Conservation (phyloP, 2,888 invertebrate genomes). For the Apamea sordens region DNA sequence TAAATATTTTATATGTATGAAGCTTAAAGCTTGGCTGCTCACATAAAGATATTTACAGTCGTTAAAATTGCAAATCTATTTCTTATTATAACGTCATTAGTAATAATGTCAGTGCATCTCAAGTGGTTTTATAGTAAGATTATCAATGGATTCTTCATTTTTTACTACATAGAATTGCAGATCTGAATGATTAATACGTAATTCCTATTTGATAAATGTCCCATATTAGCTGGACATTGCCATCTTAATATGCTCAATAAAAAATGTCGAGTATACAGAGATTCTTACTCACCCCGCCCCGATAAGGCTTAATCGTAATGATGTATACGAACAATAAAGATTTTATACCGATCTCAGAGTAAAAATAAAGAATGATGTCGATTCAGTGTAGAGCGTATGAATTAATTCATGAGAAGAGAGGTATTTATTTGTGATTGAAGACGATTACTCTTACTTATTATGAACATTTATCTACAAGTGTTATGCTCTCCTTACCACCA, state of each 20-base stretch:
- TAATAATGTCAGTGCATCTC: slow-evolving; percentile 34
- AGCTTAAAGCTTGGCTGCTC: slow-evolving; percentile 12
- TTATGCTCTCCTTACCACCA: slow-evolving; percentile 27
- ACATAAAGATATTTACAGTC: slow-evolving; percentile 6
- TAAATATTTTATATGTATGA: not conserved
- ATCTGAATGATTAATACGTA: slow-evolving; percentile 47
- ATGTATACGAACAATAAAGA: slow-evolving; percentile 63
- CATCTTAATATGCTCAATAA: slow-evolving; percentile 62
- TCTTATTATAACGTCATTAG: slow-evolving; percentile 28
- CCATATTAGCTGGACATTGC: slow-evolving; percentile 59
- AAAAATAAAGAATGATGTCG: slow-evolving; percentile 53
- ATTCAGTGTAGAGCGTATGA: slow-evolving; percentile 44
- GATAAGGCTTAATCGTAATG: slow-evolving; percentile 65
- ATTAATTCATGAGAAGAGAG: slow-evolving; percentile 46
- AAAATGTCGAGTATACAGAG: slow-evolving; percentile 55
- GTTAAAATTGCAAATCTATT: slow-evolving; percentile 26
- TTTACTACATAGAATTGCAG: slow-evolving; percentile 16
- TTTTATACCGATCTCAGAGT: slow-evolving; percentile 54
- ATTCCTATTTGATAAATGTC: slow-evolving; percentile 58
- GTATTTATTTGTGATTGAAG: slow-evolving; percentile 47
- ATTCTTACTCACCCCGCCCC: slow-evolving; percentile 55
- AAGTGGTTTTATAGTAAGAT: slow-evolving; percentile 26
- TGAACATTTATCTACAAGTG: slow-evolving; percentile 26
- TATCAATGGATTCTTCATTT: slow-evolving; percentile 31
- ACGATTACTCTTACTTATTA: slow-evolving; percentile 48